These are phyloP conservation scores for Cyprinella venusta DNA, from an alignment of 2,797 vertebrate genomes.

Conservation along the genomic window DNA sequence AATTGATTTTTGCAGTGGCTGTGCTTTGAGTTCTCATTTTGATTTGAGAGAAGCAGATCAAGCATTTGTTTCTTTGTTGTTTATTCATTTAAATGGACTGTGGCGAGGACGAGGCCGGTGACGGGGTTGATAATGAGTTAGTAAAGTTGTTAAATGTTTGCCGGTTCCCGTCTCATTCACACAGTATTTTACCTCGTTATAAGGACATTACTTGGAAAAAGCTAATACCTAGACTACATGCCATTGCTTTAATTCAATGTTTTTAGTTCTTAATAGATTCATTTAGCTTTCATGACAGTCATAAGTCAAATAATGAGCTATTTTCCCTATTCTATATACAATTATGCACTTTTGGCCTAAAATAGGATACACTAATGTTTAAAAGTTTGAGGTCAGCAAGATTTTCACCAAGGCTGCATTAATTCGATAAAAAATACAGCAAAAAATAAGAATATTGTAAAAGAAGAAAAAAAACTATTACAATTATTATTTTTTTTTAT, in stretches of 20 bases:
- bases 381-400: not conserved
- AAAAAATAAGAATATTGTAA: not conserved
- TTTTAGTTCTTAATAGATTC: not conserved
- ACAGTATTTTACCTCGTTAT: too few species aligned
- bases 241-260: not conserved
- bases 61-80: not conserved
- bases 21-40: not conserved
- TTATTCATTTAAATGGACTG: not conserved
- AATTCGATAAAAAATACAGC: not conserved
- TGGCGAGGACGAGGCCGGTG: too few species aligned
- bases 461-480: not conserved
- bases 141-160: too few species aligned
- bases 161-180: too few species aligned
- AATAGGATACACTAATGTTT: not conserved
- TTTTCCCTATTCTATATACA: not conserved
- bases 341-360: not conserved
- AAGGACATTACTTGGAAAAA: not conserved
- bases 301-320: conserved; percentile 3
- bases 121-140: too few species aligned
- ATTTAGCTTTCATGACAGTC: not conserved
- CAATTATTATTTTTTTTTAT: not conserved
- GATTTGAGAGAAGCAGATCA: not conserved
- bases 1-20: not conserved
- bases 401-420: not conserved
- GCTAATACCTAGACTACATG: not conserved